Conservation (phyloP, 2,888 invertebrate genomes). For the Rhagophthalmus giganteus region DNA sequence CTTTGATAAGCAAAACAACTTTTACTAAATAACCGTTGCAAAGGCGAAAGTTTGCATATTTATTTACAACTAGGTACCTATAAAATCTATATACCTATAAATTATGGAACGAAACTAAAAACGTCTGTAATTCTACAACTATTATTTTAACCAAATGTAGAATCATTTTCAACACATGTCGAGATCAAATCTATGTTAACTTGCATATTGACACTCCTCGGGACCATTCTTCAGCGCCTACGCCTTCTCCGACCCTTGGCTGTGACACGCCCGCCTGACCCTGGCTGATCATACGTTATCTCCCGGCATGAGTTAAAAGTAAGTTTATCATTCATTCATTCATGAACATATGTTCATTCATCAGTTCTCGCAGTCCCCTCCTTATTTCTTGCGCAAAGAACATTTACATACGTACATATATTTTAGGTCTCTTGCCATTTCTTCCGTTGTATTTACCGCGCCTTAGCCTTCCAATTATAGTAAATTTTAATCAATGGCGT, state of each 20-base stretch:
- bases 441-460: constrained; percentile 49
- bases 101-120: constrained; percentile 10
- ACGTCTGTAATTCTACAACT: constrained; percentile 9
- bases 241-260: constrained; percentile 45
- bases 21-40: too few relatives aligned
- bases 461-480: constrained; percentile 54
- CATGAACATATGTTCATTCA: constrained; percentile 53
- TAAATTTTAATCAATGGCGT: constrained; percentile 54
- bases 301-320: constrained; percentile 44
- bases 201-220: constrained; percentile 43
- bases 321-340: constrained; percentile 51
- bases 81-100: too few relatives aligned
- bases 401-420: constrained; percentile 44
- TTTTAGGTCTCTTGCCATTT: constrained; percentile 47
- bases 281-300: constrained; percentile 48
- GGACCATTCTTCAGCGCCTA: constrained; percentile 43
- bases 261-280: constrained; percentile 50
- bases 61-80: too few relatives aligned
- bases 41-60: too few relatives aligned
- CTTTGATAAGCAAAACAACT: too few relatives aligned
- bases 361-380: constrained; percentile 40
- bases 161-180: constrained; percentile 34
- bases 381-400: constrained; percentile 42
- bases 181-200: constrained; percentile 32
- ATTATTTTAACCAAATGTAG: constrained; percentile 16